Evolutionary conservation across 2,888 invertebrate species (phyloP).

Genomic region (Gortyna flavago): DNA sequence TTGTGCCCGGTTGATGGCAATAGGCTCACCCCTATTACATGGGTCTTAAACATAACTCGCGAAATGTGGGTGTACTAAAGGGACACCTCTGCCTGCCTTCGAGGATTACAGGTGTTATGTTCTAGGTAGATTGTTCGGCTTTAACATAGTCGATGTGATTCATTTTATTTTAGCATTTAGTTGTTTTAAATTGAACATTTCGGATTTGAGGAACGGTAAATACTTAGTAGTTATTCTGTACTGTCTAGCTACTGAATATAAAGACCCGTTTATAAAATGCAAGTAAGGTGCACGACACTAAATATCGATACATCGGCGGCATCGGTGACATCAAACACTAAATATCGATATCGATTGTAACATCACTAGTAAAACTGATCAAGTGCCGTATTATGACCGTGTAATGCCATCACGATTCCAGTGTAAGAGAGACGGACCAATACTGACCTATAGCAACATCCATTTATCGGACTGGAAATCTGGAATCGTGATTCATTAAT

Average conservation of each 20-base stretch:
- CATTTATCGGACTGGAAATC: neutral
- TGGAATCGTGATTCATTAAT: neutral
- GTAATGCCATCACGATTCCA: neutral
- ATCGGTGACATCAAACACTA: neutral
- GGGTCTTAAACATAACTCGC: neutral
- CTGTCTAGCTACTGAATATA: neutral
- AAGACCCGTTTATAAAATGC: neutral
- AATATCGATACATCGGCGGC: neutral
- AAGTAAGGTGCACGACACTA: conserved; percentile 3
- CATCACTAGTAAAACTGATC: neutral
- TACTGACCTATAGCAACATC: neutral
- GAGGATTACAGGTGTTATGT: neutral
- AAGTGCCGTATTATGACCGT: neutral
- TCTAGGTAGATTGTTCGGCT: conserved; percentile 37
- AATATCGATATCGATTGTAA: neutral
- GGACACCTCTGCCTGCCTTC: too few species aligned
- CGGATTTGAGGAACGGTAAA: conserved; percentile 17
- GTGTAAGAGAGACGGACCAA: neutral
- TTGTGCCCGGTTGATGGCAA: neutral
- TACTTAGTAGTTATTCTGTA: conserved; percentile 18
- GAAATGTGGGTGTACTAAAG: neutral
- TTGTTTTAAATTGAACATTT: conserved; percentile 12
- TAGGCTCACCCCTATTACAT: too few species aligned
- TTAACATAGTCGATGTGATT: conserved; percentile 45
- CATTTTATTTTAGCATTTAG: conserved; percentile 25